These are phyloP conservation scores for Drymodes brunneopygia DNA, from an alignment of 2,113 vertebrate species.

Conservation along the genomic window DNA sequence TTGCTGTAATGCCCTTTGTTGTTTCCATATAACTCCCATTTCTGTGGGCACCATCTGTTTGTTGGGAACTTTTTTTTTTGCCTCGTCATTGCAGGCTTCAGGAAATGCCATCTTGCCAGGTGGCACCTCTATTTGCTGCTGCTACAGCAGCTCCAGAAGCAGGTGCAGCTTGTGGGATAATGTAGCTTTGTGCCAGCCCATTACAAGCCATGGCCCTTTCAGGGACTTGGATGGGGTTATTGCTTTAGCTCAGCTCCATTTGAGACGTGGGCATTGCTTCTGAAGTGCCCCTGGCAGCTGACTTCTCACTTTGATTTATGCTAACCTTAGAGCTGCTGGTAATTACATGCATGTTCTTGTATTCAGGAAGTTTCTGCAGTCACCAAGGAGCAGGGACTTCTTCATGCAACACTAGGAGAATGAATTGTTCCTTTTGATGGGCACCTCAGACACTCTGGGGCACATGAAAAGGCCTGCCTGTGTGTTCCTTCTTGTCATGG, in stretches of 20 bases:
- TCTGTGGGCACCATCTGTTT: slow-evolving; percentile 63
- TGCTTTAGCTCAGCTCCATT: slow-evolving; percentile 35
- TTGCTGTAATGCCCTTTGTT: slow-evolving; percentile 26
- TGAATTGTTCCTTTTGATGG: slow-evolving; percentile 7
- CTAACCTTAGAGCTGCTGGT: slow-evolving; percentile 48
- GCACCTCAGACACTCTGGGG: slow-evolving; percentile 9
- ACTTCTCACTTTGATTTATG: slow-evolving; percentile 61
- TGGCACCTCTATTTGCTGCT: slow-evolving; percentile 50
- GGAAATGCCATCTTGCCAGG: slow-evolving; percentile 66
- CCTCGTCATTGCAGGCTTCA: background rate
- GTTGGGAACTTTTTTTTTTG: background rate
- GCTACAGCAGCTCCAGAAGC: slow-evolving; percentile 38
- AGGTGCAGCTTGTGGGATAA: slow-evolving; percentile 60
- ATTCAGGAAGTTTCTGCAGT: slow-evolving; percentile 36
- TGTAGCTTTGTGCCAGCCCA: slow-evolving; percentile 61
- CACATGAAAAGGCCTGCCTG: slow-evolving; percentile 1
- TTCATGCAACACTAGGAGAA: background rate
- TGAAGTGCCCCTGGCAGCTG: slow-evolving; percentile 60
- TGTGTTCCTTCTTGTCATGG: background rate
- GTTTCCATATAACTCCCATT: background rate
- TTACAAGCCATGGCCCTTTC: slow-evolving; percentile 36
- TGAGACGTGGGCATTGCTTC: background rate
- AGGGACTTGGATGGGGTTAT: slow-evolving; percentile 44
- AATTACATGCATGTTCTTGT: slow-evolving; percentile 44
- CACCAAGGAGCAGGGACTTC: slow-evolving; percentile 24